Evolutionary conservation across 2,113 vertebrate genomes (phyloP).

Genomic region (Pteruthius melanotis): DNA sequence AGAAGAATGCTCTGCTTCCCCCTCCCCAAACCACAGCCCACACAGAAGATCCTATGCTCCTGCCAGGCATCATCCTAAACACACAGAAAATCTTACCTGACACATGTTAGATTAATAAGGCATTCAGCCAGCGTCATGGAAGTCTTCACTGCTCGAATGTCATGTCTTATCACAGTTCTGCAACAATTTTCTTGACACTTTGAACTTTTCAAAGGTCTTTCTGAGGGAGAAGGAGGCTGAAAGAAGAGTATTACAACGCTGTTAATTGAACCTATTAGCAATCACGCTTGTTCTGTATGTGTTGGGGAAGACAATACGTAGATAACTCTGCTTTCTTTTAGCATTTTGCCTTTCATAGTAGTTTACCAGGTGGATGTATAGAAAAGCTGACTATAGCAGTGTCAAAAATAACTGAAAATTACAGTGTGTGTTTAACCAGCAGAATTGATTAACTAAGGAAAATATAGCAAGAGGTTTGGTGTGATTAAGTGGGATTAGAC

Average conservation of each 20-base stretch:
- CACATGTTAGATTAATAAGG: constrained; percentile 1
- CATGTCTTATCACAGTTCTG: background rate
- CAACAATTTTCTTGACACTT: constrained; percentile 17
- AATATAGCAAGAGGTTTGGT: background rate
- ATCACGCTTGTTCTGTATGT: background rate
- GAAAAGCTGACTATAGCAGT: background rate
- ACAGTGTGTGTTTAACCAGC: background rate
- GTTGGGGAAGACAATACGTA: background rate
- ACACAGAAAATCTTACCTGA: background rate
- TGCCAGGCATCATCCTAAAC: background rate
- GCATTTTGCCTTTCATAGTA: background rate
- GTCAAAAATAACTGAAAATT: background rate
- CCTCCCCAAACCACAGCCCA: background rate
- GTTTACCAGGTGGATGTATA: background rate
- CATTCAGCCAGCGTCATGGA: background rate
- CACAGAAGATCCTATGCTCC: background rate
- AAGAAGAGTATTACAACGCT: background rate
- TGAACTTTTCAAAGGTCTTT: constrained; percentile 33
- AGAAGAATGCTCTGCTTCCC: background rate
- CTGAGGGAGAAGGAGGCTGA: background rate
- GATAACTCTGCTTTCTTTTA: background rate
- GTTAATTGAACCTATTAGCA: background rate
- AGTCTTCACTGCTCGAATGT: background rate
- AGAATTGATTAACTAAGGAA: background rate
- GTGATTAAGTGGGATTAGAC: background rate